These are phyloP conservation scores for Leucozona laternaria DNA, from an alignment of 2,888 invertebrate genomes.

Conservation along the genomic window DNA sequence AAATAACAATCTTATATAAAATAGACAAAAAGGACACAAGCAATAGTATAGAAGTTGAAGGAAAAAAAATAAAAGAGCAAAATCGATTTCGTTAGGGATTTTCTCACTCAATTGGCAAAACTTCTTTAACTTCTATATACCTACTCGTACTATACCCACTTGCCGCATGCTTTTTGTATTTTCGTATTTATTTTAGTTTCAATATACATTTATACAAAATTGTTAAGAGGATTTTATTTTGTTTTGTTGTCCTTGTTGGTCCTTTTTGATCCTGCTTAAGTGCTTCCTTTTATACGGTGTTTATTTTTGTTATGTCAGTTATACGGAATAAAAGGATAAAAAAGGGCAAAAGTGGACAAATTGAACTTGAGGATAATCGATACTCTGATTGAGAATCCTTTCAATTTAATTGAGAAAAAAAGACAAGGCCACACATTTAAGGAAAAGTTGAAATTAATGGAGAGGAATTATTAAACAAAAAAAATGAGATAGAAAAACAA, in stretches of 20 bases:
- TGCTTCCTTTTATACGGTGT: constrained; percentile 30
- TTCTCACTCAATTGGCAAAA: constrained; percentile 71
- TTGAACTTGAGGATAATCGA: constrained; percentile 64
- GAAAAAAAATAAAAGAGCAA: constrained; percentile 25
- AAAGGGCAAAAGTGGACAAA: constrained; percentile 57
- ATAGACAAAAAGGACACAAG: constrained; percentile 4
- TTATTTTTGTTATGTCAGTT: constrained; percentile 63
- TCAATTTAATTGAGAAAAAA: constrained; percentile 57
- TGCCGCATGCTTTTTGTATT: background rate
- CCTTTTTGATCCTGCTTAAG: constrained; percentile 63
- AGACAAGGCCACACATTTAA: background rate
- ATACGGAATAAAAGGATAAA: constrained; percentile 37
- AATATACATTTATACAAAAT: constrained; percentile 58
- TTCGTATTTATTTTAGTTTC: constrained; percentile 58
- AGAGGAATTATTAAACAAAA: background rate
- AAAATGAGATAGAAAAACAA: background rate
- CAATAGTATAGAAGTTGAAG: background rate
- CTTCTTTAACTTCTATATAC: constrained; percentile 16
- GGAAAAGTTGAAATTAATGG: background rate
- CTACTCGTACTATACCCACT: background rate
- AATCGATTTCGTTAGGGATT: constrained; percentile 71
- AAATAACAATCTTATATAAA: constrained; percentile 48
- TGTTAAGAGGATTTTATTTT: constrained; percentile 60
- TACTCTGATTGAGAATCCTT: constrained; percentile 60
- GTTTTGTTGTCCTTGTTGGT: constrained; percentile 20